Conservation (phyloP, 2,888 invertebrate species). For the Peribatodes rhomboidaria region DNA sequence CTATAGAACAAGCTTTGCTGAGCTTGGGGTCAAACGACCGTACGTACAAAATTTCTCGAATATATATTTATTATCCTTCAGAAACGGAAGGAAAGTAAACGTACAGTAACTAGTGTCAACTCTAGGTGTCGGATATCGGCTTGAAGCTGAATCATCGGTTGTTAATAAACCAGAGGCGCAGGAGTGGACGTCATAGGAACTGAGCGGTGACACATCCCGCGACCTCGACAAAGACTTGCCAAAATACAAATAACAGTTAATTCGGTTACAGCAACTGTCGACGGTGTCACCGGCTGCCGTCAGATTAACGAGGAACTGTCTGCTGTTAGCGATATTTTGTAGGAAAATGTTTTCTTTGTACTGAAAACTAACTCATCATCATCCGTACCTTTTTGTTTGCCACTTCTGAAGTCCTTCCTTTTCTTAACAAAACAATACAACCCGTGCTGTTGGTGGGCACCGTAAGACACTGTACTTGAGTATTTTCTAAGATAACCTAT, state of each 20-base stretch:
- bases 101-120: slow-evolving; percentile 1
- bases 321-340: neutral
- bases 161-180: slow-evolving; percentile 49
- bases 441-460: no score
- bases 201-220: slow-evolving; percentile 54
- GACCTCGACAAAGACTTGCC: slow-evolving; percentile 63
- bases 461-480: no score
- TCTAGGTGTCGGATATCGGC: slow-evolving; percentile 46
- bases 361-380: no score
- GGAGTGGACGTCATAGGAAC: slow-evolving; percentile 38
- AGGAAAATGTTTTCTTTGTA: neutral
- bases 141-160: slow-evolving; percentile 43
- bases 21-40: no score
- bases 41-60: no score
- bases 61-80: no score
- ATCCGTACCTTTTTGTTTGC: no score
- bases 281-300: slow-evolving; percentile 34
- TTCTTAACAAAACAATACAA: no score
- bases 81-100: neutral
- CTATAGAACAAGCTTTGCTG: no score
- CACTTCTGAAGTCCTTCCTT: no score
- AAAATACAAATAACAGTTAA: slow-evolving; percentile 57
- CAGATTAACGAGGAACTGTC: slow-evolving; percentile 9
- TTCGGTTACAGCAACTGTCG: slow-evolving; percentile 52
- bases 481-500: no score